A percentile compares a stretch with the other conserved stretches of the same genome.
These are phyloP conservation scores for Argyresthia albistria DNA, from an alignment of 2,888 invertebrate species.

Conservation along the genomic window DNA sequence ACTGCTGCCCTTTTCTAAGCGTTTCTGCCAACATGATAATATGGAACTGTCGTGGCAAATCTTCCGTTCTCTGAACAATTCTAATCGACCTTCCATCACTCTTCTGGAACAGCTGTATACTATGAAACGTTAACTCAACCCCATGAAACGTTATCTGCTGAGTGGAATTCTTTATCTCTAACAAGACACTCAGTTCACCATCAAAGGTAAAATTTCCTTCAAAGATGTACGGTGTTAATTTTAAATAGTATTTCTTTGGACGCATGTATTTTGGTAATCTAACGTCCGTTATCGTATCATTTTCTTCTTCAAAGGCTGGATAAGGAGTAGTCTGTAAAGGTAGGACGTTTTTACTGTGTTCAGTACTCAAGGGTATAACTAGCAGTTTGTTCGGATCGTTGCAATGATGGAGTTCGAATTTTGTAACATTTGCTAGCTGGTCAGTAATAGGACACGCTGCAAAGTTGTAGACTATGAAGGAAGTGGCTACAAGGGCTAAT, in stretches of 20 bases:
- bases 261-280: slow-evolving; percentile 78
- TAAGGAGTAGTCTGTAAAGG: slow-evolving; percentile 40
- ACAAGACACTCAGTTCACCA: slow-evolving; percentile 76
- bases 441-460: slow-evolving; percentile 75
- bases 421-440: slow-evolving; percentile 54
- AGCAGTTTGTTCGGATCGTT: slow-evolving; percentile 45
- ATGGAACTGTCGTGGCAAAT: slow-evolving; percentile 78
- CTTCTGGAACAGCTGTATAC: slow-evolving; percentile 64
- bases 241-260: slow-evolving; percentile 80
- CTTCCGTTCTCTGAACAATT: slow-evolving; percentile 57
- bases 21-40: slow-evolving; percentile 74
- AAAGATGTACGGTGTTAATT: slow-evolving; percentile 79
- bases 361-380: slow-evolving; percentile 52
- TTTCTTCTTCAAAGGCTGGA: slow-evolving; percentile 17
- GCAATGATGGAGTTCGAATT: slow-evolving; percentile 53
- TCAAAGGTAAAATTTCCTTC: slow-evolving; percentile 85
- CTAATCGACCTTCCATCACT: slow-evolving; percentile 34
- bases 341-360: slow-evolving; percentile 43
- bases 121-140: slow-evolving; percentile 76
- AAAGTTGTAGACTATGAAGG: slow-evolving; percentile 83
- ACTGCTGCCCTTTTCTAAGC: slow-evolving; percentile 73
- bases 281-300: slow-evolving; percentile 59
- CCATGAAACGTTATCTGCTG: slow-evolving; percentile 83
- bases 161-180: slow-evolving; percentile 75
- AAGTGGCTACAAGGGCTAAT: slow-evolving; percentile 77